Evolutionary conservation across 2,113 vertebrate species (phyloP).

Genomic region (Nerophis ophidion): DNA sequence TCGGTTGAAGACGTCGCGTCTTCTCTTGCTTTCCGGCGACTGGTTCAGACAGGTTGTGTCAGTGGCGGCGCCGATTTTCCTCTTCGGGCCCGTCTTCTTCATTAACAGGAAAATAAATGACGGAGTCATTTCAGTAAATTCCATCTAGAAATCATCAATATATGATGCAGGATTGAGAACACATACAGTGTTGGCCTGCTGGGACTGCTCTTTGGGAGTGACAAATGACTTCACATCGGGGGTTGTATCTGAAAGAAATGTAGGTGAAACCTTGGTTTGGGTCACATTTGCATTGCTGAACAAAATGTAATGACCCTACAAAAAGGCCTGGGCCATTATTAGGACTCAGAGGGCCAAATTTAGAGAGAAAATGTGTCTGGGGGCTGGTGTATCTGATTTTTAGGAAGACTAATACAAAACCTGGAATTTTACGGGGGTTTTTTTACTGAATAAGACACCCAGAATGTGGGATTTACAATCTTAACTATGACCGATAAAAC

Average conservation of each 20-base stretch:
- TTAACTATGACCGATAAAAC: no score
- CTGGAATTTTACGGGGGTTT: no score
- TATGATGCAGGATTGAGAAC: not conserved
- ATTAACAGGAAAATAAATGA: not conserved
- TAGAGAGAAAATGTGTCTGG: no score
- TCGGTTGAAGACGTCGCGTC: constrained; percentile 73
- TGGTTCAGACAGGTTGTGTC: constrained; percentile 74
- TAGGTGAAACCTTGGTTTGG: constrained; percentile 54
- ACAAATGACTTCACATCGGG: constrained; percentile 63
- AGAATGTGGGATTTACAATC: no score
- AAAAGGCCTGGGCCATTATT: no score
- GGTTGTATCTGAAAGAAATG: constrained; percentile 67
- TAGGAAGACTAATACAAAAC: no score
- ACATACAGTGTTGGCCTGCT: constrained; percentile 74
- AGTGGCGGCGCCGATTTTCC: constrained; percentile 78
- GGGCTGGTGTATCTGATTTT: no score
- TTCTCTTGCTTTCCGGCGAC: constrained; percentile 75
- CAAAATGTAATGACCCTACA: no score
- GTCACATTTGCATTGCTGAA: no score
- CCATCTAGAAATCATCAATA: not conserved
- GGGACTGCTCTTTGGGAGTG: constrained; percentile 69
- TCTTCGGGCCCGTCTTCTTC: constrained; percentile 84
- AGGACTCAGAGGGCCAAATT: no score
- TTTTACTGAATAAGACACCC: no score
- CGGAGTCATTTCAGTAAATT: not conserved